Percentiles rank a stretch among this genome's conserved stretches.
These are phyloP conservation scores for Talpa occidentalis DNA, from an alignment of 2,113 vertebrate genomes.

Conservation along the genomic window DNA sequence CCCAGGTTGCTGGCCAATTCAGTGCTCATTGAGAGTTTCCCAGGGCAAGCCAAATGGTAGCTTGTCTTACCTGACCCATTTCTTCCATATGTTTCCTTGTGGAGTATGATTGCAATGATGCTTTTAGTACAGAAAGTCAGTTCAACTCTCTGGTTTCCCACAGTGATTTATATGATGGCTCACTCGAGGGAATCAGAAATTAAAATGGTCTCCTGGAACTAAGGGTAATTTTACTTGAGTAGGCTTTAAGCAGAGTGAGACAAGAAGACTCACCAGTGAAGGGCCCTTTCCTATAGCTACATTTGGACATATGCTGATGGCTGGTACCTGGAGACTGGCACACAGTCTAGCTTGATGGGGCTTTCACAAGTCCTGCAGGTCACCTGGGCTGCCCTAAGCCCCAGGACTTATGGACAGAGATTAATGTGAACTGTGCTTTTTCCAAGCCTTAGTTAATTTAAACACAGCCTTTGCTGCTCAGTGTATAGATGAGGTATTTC, in stretches of 20 bases:
- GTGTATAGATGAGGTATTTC: background rate
- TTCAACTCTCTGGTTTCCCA: background rate
- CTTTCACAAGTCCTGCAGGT: background rate
- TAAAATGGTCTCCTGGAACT: conserved; percentile 30
- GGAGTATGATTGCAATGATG: background rate
- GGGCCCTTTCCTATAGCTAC: background rate
- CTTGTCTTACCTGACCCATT: background rate
- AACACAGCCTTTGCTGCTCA: background rate
- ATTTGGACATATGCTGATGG: background rate
- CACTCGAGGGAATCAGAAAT: conserved; percentile 29
- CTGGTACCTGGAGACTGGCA: background rate
- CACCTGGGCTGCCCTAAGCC: background rate
- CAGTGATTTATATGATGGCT: conserved; percentile 35
- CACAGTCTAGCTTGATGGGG: background rate
- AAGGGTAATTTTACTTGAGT: background rate
- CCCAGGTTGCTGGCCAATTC: background rate
- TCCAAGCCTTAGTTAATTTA: conserved; percentile 5
- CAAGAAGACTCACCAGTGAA: background rate
- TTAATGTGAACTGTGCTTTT: background rate
- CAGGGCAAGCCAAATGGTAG: background rate
- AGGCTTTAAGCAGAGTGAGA: conserved; percentile 3
- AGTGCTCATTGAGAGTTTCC: background rate
- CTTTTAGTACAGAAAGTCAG: background rate
- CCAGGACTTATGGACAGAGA: background rate
- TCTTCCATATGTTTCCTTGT: background rate